Conservation (phyloP, 2,797 vertebrate species). For the Corythornis leucogaster region DNA sequence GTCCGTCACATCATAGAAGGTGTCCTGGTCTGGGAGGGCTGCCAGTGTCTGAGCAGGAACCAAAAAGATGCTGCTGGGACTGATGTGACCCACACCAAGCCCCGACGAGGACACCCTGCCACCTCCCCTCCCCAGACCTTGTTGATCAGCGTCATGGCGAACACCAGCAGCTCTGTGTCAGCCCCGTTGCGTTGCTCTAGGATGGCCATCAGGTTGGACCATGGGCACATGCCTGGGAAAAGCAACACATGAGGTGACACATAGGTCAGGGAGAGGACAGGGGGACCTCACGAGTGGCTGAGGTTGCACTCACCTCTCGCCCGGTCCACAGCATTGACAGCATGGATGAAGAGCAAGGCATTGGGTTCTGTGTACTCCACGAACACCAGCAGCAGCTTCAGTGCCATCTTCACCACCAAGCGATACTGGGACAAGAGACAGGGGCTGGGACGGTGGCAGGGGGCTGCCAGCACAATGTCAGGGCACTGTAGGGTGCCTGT, state of each 20-base stretch:
- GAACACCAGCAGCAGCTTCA: constrained; percentile 96
- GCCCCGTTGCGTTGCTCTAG: constrained; percentile 88
- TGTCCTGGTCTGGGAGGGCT: constrained; percentile 93
- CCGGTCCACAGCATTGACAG: constrained; percentile 84
- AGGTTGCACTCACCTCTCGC: constrained; percentile 79
- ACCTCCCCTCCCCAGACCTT: constrained; percentile 79
- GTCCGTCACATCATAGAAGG: constrained; percentile 94
- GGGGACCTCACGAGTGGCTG: rapidly evolving
- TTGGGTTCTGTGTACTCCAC: constrained; percentile 93
- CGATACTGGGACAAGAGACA: constrained; percentile 83
- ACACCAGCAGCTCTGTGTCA: constrained; percentile 90
- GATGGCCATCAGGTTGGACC: constrained; percentile 87
- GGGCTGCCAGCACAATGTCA: background rate
- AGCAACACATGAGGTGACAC: rapidly evolving
- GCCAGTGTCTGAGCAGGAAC: constrained; percentile 82
- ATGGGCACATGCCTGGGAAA: constrained; percentile 81
- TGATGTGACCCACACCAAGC: rapidly evolving
- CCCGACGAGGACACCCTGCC: background rate
- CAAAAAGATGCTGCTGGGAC: background rate
- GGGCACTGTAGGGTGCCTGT: background rate
- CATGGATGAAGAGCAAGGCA: constrained; percentile 85
- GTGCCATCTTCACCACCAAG: constrained; percentile 92
- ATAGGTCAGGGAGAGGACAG: rapidly evolving
- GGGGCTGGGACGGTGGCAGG: background rate
- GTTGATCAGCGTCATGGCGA: constrained; percentile 92